Percentiles rank a stretch among this genome's conserved stretches.
These are phyloP conservation scores for Mimas tiliae DNA, from an alignment of 2,888 invertebrate species.

Conservation along the genomic window DNA sequence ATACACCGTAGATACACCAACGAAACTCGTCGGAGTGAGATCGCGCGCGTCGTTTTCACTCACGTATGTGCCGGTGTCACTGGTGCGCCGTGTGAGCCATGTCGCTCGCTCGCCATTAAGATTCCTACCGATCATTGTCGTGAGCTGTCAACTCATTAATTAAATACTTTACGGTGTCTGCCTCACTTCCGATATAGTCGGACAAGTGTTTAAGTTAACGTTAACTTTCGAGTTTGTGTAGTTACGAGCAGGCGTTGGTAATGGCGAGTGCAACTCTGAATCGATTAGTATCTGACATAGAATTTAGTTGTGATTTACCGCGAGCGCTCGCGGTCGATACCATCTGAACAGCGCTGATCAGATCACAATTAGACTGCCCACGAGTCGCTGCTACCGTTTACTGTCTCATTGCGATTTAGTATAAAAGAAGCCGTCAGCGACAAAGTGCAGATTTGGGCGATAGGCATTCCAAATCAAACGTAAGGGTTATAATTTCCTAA, in stretches of 20 bases:
- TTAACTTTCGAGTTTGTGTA: slow-evolving; percentile 21
- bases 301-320: slow-evolving; percentile 24
- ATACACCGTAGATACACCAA: slow-evolving; percentile 64
- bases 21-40: slow-evolving; percentile 40
- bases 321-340: slow-evolving; percentile 12
- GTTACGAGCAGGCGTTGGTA: slow-evolving; percentile 9
- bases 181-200: slow-evolving; percentile 5
- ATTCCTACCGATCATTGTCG: slow-evolving; percentile 48
- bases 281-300: slow-evolving; percentile 21
- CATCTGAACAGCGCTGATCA: slow-evolving; percentile 17
- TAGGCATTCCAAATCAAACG: background rate
- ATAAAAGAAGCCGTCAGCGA: slow-evolving; percentile 7
- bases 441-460: background rate
- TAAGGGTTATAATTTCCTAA: no score
- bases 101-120: slow-evolving; percentile 40
- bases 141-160: slow-evolving; percentile 46
- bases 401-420: slow-evolving; percentile 4
- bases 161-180: slow-evolving; percentile 45
- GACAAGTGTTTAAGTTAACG: slow-evolving; percentile 14
- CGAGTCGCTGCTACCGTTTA: slow-evolving; percentile 22
- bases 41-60: slow-evolving; percentile 45
- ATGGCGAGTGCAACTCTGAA: slow-evolving; percentile 2
- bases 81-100: slow-evolving; percentile 33
- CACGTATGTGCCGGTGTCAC: slow-evolving; percentile 39
- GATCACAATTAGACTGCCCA: slow-evolving; percentile 17